A percentile compares a stretch with the other conserved stretches of the same genome.
phyloP scores from a whole-genome alignment of 2,797 vertebrate genomes.

The Pangasius macronema region DNA sequence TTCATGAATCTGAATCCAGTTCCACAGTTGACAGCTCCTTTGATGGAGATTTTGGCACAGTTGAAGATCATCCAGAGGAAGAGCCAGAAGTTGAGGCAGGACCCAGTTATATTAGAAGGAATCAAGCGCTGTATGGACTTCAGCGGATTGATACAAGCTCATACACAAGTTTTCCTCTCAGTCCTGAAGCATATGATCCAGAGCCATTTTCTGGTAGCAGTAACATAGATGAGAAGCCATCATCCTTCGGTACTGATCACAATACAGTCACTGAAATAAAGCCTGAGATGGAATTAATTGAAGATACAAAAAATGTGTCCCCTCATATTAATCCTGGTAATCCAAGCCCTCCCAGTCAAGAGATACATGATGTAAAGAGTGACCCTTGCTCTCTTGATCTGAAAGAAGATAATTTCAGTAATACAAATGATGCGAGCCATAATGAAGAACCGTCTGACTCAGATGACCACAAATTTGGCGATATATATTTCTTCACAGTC shows the following conservation, averaged over 20 bases:
- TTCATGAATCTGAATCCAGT: conserved; percentile 41
- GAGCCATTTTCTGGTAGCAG: conserved; percentile 12
- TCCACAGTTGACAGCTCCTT: conserved; percentile 52
- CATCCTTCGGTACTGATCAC: conserved; percentile 4
- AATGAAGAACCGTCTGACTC: conserved; percentile 17
- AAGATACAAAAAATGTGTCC: not conserved
- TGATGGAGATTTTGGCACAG: conserved; percentile 40
- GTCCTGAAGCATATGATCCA: conserved; percentile 47
- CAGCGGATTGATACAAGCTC: conserved; percentile 53
- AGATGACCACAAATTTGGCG: conserved; percentile 56
- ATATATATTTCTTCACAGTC: conserved; percentile 58
- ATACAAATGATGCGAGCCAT: not conserved
- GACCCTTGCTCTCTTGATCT: conserved; percentile 13
- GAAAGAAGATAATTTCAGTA: conserved; percentile 22
- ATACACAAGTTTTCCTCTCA: conserved; percentile 57
- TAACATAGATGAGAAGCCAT: conserved; percentile 11
- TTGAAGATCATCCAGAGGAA: conserved; percentile 36
- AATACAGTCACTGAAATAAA: conserved; percentile 21
- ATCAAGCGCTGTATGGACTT: conserved; percentile 47
- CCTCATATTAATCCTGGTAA: not conserved
- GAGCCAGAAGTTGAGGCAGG: conserved; percentile 20
- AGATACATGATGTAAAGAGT: conserved; percentile 11
- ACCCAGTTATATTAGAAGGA: conserved; percentile 32
- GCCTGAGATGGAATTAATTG: conserved; percentile 1
- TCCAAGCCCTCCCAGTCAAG: conserved; percentile 13